Evolutionary conservation across 2,113 vertebrate species (phyloP).

Genomic region (Heterochromis multidens): DNA sequence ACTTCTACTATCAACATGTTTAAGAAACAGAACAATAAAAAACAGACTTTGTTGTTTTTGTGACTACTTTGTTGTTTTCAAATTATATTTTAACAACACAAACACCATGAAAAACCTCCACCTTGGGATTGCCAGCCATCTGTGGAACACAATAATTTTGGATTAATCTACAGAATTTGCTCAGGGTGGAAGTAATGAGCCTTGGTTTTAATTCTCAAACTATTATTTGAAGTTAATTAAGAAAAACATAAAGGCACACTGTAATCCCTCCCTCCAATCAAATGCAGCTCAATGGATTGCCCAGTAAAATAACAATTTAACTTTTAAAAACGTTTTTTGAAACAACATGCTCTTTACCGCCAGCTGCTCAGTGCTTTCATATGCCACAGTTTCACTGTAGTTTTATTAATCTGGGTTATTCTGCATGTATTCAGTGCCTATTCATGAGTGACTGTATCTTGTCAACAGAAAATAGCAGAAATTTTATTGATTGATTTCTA

Average conservation of each 20-base stretch:
- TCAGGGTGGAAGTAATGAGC: too few species aligned
- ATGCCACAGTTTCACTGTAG: not conserved
- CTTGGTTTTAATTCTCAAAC: too few species aligned
- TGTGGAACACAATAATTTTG: too few species aligned
- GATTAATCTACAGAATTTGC: too few species aligned
- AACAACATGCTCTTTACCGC: rapidly evolving
- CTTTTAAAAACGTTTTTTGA: not conserved
- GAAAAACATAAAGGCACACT: not conserved
- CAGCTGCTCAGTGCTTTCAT: rapidly evolving
- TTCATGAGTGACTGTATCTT: too few species aligned
- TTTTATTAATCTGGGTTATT: not conserved
- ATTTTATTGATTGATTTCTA: not conserved
- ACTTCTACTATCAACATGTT: too few species aligned
- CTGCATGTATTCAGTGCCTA: not conserved
- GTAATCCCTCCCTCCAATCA: not conserved
- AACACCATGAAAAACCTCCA: too few species aligned
- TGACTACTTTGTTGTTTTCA: too few species aligned
- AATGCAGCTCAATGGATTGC: not conserved
- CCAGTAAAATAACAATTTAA: not conserved
- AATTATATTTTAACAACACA: too few species aligned
- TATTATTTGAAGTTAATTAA: not conserved
- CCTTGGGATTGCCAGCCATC: too few species aligned
- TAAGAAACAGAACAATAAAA: too few species aligned
- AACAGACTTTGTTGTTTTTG: too few species aligned
- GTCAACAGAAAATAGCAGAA: not conserved